These are phyloP conservation scores for Cremastinae sp. DNA, from an alignment of 2,888 invertebrate species.

Conservation along the genomic window DNA sequence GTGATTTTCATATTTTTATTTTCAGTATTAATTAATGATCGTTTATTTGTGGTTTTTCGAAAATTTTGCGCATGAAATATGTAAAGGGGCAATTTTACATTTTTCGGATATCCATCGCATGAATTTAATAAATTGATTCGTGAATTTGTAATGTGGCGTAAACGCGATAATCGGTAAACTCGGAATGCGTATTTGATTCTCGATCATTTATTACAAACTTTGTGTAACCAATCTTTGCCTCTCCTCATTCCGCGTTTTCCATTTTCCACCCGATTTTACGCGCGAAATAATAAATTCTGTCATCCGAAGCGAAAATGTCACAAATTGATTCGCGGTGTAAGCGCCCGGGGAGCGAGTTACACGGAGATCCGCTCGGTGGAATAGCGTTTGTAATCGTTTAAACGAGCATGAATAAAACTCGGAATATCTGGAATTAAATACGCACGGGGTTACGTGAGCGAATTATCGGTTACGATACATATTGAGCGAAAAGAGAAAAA, in stretches of 20 bases:
- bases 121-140: neutral
- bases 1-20: no score
- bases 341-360: constrained; percentile 44
- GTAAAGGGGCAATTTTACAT: no score
- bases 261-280: constrained; percentile 35
- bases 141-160: constrained; percentile 37
- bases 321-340: constrained; percentile 42
- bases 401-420: constrained; percentile 41
- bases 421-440: constrained; percentile 38
- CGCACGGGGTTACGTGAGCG: neutral
- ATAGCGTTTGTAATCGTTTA: constrained; percentile 49
- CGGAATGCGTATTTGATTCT: no score
- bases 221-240: no score
- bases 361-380: no score
- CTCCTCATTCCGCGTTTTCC: constrained; percentile 16
- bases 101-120: neutral
- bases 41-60: no score
- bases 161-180: neutral
- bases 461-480: constrained; percentile 11
- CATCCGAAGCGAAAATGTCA: constrained; percentile 32
- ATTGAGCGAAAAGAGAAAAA: neutral
- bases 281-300: constrained; percentile 31
- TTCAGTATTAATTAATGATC: no score
- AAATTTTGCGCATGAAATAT: no score
- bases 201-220: no score